Conservation (phyloP, 35 echinoderm and acorn worm genomes). For the Apostichopus californicus region DNA sequence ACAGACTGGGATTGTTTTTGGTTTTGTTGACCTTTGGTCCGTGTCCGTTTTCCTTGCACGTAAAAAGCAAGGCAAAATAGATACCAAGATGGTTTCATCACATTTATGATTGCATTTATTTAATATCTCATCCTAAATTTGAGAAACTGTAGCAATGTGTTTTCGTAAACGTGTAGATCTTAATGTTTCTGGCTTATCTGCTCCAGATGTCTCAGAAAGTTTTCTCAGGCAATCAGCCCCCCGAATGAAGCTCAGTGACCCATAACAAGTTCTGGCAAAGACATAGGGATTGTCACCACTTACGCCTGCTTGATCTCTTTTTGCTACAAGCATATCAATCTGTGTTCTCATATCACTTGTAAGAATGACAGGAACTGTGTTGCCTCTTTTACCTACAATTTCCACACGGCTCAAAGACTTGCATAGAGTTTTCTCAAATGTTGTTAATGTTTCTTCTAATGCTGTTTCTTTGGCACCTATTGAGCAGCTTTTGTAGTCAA, state of each 20-base stretch:
- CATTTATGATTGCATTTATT: no score
- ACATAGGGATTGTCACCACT: conserved; percentile 46
- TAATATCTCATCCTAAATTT: neutral
- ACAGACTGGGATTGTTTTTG: no score
- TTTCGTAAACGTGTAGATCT: conserved; percentile 58
- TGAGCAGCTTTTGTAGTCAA: neutral
- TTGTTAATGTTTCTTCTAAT: conserved; percentile 31
- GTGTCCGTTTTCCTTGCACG: no score
- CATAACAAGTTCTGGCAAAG: conserved; percentile 35
- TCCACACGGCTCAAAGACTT: conserved; percentile 43
- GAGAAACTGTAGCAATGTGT: conserved; percentile 57
- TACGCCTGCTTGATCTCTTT: conserved; percentile 33
- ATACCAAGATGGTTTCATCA: no score
- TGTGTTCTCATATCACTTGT: conserved; percentile 39
- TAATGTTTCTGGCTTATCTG: conserved; percentile 48
- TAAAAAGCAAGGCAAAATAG: no score
- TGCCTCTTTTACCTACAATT: conserved; percentile 53
- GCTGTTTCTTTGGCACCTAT: neutral
- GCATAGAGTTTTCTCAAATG: neutral
- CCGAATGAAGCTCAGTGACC: neutral
- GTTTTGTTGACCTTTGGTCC: no score
- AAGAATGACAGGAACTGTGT: conserved; percentile 52
- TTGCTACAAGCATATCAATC: conserved; percentile 27
- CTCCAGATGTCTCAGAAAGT: conserved; percentile 40
- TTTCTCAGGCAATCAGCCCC: conserved; percentile 22